Evolutionary conservation across 1,140 invertebrate genomes (phyloP), one percentile per base, ranked within the genome.

Genomic region (Atta cephalotes): DNA sequence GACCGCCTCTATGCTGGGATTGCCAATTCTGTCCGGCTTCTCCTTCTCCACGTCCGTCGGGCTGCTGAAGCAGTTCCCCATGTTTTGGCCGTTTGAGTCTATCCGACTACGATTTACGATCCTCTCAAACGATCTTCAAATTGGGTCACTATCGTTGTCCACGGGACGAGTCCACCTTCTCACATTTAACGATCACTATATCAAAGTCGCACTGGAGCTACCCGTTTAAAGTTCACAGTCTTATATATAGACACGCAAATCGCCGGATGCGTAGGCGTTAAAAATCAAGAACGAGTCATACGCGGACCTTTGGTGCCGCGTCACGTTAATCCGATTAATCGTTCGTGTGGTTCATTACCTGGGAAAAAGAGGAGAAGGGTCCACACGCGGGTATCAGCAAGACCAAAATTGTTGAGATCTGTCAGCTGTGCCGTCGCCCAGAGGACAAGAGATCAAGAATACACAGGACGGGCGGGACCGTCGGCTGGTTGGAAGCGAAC

Each of bases 31-130:
- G 95, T 96, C 95, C 93, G 96, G 93, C 93, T 96, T 96, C 94
- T 96, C 94, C 94, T 96, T 95, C 94, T 97, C 96, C 87, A 96
- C 96, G 91, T 96, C 96, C 78, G 96, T 96, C 89, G 96, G 96
- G 92, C 96, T 97, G 95, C 96, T 97, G 95, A 97, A 97, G 95
- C 97, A 97, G 95, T 97, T 97, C 92, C 97, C 97, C 97, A 97
- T 97, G 68, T 85, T 91, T 56, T 21, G 45, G 79, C 16, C 6
- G 63, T 60, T 53, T 31, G 18, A 1, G 10, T 53, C 53, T 53
- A 49, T 35, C 49, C n/a, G 18, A 53, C 3, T 53, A 1, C 45
- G 9, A 31, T 66, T 10, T n/a, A 31, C 16, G 28, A 31, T 21
- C 18, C 39, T 25, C 39, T 56, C 28, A 1, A 68, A 4, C 12